These are phyloP conservation scores for Sebastes alutus DNA, from an alignment of 2,797 vertebrate species.

Conservation along the genomic window DNA sequence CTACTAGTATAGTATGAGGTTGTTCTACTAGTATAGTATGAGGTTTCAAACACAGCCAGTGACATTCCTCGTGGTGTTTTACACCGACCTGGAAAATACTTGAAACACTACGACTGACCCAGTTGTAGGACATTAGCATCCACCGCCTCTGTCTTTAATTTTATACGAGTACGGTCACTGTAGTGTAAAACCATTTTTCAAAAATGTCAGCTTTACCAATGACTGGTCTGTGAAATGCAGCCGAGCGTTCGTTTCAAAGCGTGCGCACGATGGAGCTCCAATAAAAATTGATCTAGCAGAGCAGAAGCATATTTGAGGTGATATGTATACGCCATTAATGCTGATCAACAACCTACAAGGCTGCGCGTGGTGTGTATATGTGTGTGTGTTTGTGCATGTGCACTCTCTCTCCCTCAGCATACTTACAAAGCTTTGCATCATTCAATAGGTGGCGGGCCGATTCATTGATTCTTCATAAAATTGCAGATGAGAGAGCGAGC, in stretches of 20 bases:
- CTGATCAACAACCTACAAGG: conserved; percentile 64
- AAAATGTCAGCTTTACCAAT: conserved; percentile 27
- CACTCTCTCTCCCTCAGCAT: neutral
- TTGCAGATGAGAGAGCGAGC: conserved; percentile 65
- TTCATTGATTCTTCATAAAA: conserved; percentile 73
- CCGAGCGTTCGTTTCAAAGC: conserved; percentile 3
- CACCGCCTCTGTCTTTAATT: neutral
- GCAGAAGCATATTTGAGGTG: conserved; percentile 53
- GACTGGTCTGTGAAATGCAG: neutral
- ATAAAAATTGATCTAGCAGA: conserved; percentile 68
- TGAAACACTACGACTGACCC: neutral
- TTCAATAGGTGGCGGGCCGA: conserved; percentile 47
- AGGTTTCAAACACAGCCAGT: no score
- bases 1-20: no score
- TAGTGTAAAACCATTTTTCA: conserved; percentile 38
- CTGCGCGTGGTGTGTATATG: conserved; percentile 20
- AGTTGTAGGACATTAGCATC: neutral
- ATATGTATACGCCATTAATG: conserved; percentile 65
- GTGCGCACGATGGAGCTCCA: conserved; percentile 7
- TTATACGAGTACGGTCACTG: neutral
- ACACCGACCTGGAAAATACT: conserved; percentile 66
- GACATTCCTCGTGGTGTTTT: conserved; percentile 30
- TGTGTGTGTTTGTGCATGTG: neutral
- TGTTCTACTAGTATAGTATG: no score
- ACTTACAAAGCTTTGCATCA: conserved; percentile 55